phyloP scores from a whole-genome alignment of 2,888 invertebrate genomes.

The Nematopogon swammerdamellus region DNA sequence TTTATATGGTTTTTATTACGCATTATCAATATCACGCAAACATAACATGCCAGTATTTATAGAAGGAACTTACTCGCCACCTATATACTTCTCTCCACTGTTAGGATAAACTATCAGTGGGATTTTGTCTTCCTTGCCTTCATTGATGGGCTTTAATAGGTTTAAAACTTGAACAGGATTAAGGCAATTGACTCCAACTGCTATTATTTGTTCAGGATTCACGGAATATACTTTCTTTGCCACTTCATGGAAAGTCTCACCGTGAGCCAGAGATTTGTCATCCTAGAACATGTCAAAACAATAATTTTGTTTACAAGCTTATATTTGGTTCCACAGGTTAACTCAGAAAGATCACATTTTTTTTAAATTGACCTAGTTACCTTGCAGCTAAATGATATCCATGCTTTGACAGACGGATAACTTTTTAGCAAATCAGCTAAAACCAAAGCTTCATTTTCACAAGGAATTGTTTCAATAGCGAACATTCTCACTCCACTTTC shows the following conservation, averaged over 20 bases:
- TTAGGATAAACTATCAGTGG: conserved; percentile 91
- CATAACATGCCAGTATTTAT: too few relatives aligned
- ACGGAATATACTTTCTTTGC: conserved; percentile 68
- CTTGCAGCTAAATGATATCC: conserved; percentile 75
- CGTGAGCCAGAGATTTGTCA: conserved; percentile 66
- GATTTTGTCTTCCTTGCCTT: conserved; percentile 50
- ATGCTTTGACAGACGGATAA: conserved; percentile 65
- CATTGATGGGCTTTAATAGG: conserved; percentile 44
- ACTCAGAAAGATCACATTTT: too few relatives aligned
- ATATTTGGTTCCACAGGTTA: too few relatives aligned
- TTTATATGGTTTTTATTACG: too few relatives aligned
- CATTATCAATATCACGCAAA: too few relatives aligned
- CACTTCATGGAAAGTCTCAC: conserved; percentile 74
- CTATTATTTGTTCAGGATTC: conserved; percentile 70
- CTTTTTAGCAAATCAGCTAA: conserved; percentile 65
- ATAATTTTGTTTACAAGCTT: too few relatives aligned
- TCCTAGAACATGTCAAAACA: conserved; percentile 26
- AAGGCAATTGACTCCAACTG: conserved; percentile 88
- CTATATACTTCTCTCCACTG: conserved; percentile 77
- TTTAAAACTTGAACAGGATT: conserved; percentile 41
- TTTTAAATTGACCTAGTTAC: conserved; percentile 30
- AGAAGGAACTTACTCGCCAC: conserved; percentile 21
- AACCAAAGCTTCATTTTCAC: conserved; percentile 65
- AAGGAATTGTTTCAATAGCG: conserved; percentile 81
- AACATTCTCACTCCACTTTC: conserved; percentile 69